Evolutionary conservation across 2,113 vertebrate genomes (phyloP).

Genomic region (Gnathonemus echidnorhynchus): DNA sequence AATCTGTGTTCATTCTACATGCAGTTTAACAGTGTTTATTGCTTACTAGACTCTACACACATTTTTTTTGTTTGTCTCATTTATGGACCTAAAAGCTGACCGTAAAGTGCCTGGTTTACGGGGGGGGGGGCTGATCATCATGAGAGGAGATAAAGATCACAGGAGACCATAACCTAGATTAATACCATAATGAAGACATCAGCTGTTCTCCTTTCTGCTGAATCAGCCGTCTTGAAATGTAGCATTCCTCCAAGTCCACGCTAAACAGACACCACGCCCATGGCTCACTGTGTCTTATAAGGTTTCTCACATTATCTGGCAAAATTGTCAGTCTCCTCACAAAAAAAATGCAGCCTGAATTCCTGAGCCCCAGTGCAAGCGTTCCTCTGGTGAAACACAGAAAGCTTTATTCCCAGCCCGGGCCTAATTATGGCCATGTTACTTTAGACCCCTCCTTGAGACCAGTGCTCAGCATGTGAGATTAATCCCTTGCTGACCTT

Average conservation of each 20-base stretch:
- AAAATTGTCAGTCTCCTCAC: slow-evolving; percentile 16
- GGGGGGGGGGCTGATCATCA: background rate
- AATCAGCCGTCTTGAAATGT: slow-evolving; percentile 28
- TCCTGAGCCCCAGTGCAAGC: slow-evolving; percentile 4
- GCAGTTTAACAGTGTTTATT: background rate
- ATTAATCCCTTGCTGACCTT: slow-evolving; percentile 5
- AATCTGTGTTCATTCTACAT: background rate
- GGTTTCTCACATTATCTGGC: slow-evolving; percentile 33
- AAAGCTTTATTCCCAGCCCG: slow-evolving; percentile 45
- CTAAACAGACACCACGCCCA: slow-evolving; percentile 14
- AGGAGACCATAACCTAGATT: background rate
- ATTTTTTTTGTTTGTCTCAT: background rate
- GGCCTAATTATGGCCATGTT: slow-evolving; percentile 17
- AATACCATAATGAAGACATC: background rate
- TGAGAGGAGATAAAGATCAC: background rate
- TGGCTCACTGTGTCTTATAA: background rate
- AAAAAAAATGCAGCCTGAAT: slow-evolving; percentile 36
- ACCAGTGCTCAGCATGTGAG: background rate
- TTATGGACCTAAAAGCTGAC: background rate
- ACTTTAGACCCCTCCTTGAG: background rate
- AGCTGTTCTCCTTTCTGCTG: slow-evolving; percentile 24
- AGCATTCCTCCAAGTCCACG: slow-evolving; percentile 26
- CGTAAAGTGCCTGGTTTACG: background rate
- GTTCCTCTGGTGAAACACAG: slow-evolving; percentile 40
- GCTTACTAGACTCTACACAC: background rate